Percentiles rank a stretch among this genome's conserved stretches.
phyloP scores from a whole-genome alignment of 2,888 invertebrate genomes.

The Tenthredo mesomela region DNA sequence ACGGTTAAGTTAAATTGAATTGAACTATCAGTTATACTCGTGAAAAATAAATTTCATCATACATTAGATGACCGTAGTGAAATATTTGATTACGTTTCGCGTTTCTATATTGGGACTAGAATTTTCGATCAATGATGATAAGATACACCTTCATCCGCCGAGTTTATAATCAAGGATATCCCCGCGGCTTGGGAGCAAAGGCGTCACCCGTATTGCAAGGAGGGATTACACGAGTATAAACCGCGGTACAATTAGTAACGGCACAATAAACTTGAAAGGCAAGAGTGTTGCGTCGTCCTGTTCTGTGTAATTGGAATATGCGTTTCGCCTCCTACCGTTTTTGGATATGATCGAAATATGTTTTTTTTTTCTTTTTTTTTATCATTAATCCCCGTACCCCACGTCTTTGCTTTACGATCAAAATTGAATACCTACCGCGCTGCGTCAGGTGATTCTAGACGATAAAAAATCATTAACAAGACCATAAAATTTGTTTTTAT shows the following conservation, averaged over 20 bases:
- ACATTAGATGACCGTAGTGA: not conserved
- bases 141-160: not conserved
- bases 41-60: not conserved
- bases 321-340: slow-evolving; percentile 4
- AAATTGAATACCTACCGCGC: not conserved
- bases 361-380: too few relatives aligned
- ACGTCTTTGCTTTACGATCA: slow-evolving; percentile 26
- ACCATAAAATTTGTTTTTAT: not conserved
- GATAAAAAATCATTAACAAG: slow-evolving; percentile 22
- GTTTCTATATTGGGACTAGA: slow-evolving; percentile 8
- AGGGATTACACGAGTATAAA: not conserved
- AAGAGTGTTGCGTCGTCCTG: not conserved
- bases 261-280: slow-evolving; percentile 2
- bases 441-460: not conserved
- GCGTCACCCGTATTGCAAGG: not conserved
- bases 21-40: not conserved
- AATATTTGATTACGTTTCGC: slow-evolving; percentile 10
- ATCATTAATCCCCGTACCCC: not conserved
- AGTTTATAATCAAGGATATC: slow-evolving; percentile 2
- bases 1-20: not conserved
- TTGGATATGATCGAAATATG: not conserved
- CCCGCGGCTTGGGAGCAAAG: not conserved
- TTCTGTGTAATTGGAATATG: not conserved
- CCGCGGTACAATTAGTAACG: not conserved
- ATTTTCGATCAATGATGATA: slow-evolving; percentile 13